Conservation (phyloP, 2,113 vertebrate species). For the Nansenia antarctica region DNA sequence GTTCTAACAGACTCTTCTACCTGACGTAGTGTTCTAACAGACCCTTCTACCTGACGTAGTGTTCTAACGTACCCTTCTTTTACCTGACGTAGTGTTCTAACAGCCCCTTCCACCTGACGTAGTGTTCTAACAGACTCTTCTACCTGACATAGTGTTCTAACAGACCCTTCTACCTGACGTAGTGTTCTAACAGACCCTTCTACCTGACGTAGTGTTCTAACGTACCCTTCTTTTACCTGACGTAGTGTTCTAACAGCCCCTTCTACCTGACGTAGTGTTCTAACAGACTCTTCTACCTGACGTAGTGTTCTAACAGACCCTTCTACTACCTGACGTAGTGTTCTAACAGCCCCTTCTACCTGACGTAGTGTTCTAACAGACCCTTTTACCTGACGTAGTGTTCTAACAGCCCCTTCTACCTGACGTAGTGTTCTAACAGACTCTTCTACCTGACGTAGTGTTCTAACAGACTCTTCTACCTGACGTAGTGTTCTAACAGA, state of each 20-base stretch:
- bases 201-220: slow-evolving; percentile 27
- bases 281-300: slow-evolving; percentile 20
- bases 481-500: slow-evolving; percentile 25
- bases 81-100: slow-evolving; percentile 27
- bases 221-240: slow-evolving; percentile 22
- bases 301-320: slow-evolving; percentile 13
- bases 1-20: background rate
- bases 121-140: background rate
- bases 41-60: slow-evolving; percentile 30
- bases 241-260: slow-evolving; percentile 13
- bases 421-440: slow-evolving; percentile 25
- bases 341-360: background rate
- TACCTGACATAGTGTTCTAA: slow-evolving; percentile 27
- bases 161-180: slow-evolving; percentile 28
- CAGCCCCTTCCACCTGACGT: slow-evolving; percentile 28
- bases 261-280: slow-evolving; percentile 30
- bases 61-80: background rate
- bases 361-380: slow-evolving; percentile 25
- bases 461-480: background rate
- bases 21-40: slow-evolving; percentile 25
- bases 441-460: slow-evolving; percentile 33
- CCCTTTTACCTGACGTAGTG: slow-evolving; percentile 33
- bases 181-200: background rate
- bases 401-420: background rate
- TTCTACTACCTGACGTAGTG: slow-evolving; percentile 35